Base-by-base conservation (phyloP, 1,140 invertebrate species). In the Papilio machaon region DNA sequence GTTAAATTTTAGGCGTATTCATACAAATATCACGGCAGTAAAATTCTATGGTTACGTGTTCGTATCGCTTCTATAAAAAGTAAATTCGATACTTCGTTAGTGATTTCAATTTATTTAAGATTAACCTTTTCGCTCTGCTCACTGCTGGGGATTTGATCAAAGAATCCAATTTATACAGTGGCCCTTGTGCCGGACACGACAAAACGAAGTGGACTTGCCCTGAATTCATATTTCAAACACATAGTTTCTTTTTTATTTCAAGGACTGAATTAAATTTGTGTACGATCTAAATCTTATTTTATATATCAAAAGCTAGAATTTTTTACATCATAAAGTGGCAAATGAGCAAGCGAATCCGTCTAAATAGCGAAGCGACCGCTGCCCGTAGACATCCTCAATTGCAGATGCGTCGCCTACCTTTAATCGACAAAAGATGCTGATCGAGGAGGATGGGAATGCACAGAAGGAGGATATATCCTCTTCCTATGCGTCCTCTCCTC, bases 141-240 rank as follows among this genome's bases (percentile, higher is more conserved):
- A 35, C 64, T 35, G 30, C 64, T 35, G 23, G 23, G 64, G 64
- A 70, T 70, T 70, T 70, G 64, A 70, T 70, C 64, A 70, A 35
- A 70, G 64, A 70, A 70, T 70, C 30, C 64, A 70, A 70, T 70
- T 70, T 70, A 70, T 11, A 35, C 64, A 70, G 11, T 13, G 64
- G 64, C 64, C 64, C 64, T 70, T 70, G 64, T 30, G 64, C 64
- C 13, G 30, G 64, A 70, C 64, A 70, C 23, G 64, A 70, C 19
- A 64, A 64, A 70, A 70, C 17, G 64, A 70, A 70, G 9, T 64
- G 23, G 3, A 35, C 64, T 70, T 30, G 11, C 2, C 64, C 64
- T 70, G 11, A 70, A 38, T 70, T 70, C 23, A 70, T 70, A 70
- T 35, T 70, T 70, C 30, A 70, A 70, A 70, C 64, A 70, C 64